Evolutionary conservation across 2,888 invertebrate species (phyloP), one percentile per base, ranked within the genome.

Genomic region (Tetheella fluctuosa): DNA sequence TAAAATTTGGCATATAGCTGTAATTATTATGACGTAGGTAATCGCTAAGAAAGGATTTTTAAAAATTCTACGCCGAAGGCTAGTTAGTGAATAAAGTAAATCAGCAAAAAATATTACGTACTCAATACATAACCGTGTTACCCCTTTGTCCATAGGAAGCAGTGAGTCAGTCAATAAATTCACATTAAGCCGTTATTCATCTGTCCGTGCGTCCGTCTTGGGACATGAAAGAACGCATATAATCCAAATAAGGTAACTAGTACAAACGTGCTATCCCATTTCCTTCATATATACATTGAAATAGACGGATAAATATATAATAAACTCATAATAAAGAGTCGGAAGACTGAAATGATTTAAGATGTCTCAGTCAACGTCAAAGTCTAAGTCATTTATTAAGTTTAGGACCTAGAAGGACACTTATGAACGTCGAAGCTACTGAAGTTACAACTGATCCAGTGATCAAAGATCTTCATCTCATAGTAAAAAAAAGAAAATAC

Each of bases 111-210:
- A 10, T 48, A 48, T 48, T 5, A 20, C 10, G 20, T 10, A 48
- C 20, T 48, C 48, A 42, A 42, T 42, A 20, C n/a, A 48, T 2
- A 20, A 20, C 48, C 17, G 48, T n/a, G 10, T 20, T 10, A 48
- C 48, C 48, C 48, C 48, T 48, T 48, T 48, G 20, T 20, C 48
- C 48, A 48, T 48, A 48, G 48, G 48, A 48, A 48, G 48, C 48
- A 7, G 17, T 42, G 42, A 48, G 48, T 48, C 48, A 48, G 48
- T 20, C 20, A 48, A 48, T 48, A 48, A 48, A 48, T 48, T 7
- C 48, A 48, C 20, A 48, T 48, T 20, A 48, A 48, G 20, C 48
- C 20, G 48, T 48, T 48, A 48, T 48, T 48, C 48, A 48, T 48
- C 48, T 48, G 48, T 48, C 48, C 48, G 20, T 48, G 20, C 48